phyloP scores from a whole-genome alignment of 1,140 invertebrate genomes.

The Bombus fervidus region DNA sequence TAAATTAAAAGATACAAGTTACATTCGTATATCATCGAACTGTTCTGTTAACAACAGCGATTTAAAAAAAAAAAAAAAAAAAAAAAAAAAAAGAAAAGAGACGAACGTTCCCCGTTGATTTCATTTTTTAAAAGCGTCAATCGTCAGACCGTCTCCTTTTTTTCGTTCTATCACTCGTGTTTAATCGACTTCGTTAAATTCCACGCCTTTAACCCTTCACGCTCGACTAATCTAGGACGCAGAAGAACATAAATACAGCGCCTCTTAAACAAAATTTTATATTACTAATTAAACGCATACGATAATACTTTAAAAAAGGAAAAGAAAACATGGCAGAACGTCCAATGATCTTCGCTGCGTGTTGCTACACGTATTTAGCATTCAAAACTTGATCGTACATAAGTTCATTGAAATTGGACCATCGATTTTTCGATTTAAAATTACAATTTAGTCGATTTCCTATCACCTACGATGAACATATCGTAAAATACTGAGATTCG shows the following conservation, averaged over 20 bases:
- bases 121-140: background rate
- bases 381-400: background rate
- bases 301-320: background rate
- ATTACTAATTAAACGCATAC: background rate
- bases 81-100: background rate
- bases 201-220: slow-evolving; percentile 37
- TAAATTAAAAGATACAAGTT: slow-evolving; percentile 60
- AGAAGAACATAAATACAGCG: slow-evolving; percentile 11
- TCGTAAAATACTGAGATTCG: background rate
- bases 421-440: background rate
- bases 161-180: background rate
- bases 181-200: background rate
- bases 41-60: slow-evolving; percentile 59
- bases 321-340: background rate
- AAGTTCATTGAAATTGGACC: background rate
- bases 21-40: slow-evolving; percentile 29
- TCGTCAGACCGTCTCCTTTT: background rate
- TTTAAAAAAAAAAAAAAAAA: background rate
- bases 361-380: background rate
- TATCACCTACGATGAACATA: background rate
- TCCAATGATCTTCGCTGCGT: background rate
- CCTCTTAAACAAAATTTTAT: background rate
- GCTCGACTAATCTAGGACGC: background rate
- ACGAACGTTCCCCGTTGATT: slow-evolving; percentile 20
- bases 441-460: slow-evolving; percentile 1